Percentiles rank a stretch among this genome's conserved stretches.
phyloP scores from a whole-genome alignment of 1,140 invertebrate species.

The Pseudomyrmex dendroicus region DNA sequence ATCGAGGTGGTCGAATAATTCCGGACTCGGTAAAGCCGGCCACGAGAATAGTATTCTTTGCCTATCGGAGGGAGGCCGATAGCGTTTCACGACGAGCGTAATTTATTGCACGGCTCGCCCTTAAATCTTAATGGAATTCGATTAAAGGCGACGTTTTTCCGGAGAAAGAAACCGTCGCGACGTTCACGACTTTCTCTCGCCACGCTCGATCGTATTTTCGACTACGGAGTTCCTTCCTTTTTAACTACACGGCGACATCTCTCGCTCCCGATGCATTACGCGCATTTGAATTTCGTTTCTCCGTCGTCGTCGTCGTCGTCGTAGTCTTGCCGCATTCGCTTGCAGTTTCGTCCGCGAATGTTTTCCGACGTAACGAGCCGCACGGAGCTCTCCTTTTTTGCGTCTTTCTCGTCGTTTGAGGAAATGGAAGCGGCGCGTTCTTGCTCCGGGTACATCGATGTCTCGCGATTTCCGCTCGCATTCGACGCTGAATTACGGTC shows the following conservation, averaged over 20 bases:
- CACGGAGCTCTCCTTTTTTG: slow-evolving; percentile 36
- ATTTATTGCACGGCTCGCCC: slow-evolving; percentile 78
- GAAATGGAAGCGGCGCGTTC: slow-evolving; percentile 49
- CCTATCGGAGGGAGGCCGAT: slow-evolving; percentile 75
- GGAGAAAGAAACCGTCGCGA: background rate
- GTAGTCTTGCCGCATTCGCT: slow-evolving; percentile 37
- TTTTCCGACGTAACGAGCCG: slow-evolving; percentile 57
- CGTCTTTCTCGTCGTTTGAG: slow-evolving; percentile 43
- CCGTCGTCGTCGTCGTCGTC: slow-evolving; percentile 16
- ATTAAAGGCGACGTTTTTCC: slow-evolving; percentile 79
- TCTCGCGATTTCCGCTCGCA: slow-evolving; percentile 42
- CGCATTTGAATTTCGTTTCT: slow-evolving; percentile 64
- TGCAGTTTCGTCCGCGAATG: slow-evolving; percentile 42
- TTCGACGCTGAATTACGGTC: slow-evolving; percentile 27
- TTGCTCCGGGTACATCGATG: slow-evolving; percentile 13
- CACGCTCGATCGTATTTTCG: slow-evolving; percentile 68
- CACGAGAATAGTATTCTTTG: slow-evolving; percentile 75
- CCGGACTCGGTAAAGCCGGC: slow-evolving; percentile 73
- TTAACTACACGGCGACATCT: slow-evolving; percentile 32
- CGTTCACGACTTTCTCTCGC: background rate
- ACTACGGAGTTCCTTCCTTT: slow-evolving; percentile 35
- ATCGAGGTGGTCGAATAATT: slow-evolving; percentile 76
- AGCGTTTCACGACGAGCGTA: slow-evolving; percentile 74
- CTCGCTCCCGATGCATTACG: slow-evolving; percentile 50
- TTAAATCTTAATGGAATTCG: slow-evolving; percentile 82